Evolutionary conservation across 2,797 vertebrate species (phyloP).

Genomic region (Adelosebastes latens): DNA sequence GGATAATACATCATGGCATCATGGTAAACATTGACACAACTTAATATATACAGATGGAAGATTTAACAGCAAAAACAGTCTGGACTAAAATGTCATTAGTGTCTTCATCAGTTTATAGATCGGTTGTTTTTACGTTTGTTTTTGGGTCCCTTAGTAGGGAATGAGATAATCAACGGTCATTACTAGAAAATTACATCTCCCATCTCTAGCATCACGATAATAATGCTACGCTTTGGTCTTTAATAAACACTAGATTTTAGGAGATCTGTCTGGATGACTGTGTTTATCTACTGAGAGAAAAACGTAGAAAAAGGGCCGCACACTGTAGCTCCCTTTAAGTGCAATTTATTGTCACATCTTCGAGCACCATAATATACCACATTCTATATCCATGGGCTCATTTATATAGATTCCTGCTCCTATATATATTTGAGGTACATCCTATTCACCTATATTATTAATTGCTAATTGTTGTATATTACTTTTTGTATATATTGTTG

Average conservation of each 20-base stretch:
- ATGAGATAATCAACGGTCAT: neutral
- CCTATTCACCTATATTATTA: too few species aligned
- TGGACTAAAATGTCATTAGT: neutral
- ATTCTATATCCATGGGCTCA: too few species aligned
- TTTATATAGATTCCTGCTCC: too few species aligned
- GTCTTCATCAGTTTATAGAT: neutral
- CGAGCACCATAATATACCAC: too few species aligned
- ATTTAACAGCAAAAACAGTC: neutral
- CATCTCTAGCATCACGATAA: neutral
- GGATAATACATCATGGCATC: neutral
- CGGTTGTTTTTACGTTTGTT: neutral
- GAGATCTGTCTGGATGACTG: neutral
- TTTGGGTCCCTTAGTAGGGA: neutral
- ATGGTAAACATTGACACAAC: constrained; percentile 1
- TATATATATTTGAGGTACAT: too few species aligned
- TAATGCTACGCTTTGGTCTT: neutral
- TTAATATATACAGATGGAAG: neutral
- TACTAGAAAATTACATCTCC: neutral
- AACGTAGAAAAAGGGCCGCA: too few species aligned
- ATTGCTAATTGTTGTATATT: too few species aligned
- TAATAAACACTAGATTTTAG: neutral
- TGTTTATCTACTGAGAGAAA: neutral
- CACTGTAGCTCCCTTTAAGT: too few species aligned
- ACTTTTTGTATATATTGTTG: too few species aligned
- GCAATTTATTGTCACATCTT: too few species aligned